Conservation (phyloP, 2,797 vertebrate genomes). For the Lepus townsendii region DNA sequence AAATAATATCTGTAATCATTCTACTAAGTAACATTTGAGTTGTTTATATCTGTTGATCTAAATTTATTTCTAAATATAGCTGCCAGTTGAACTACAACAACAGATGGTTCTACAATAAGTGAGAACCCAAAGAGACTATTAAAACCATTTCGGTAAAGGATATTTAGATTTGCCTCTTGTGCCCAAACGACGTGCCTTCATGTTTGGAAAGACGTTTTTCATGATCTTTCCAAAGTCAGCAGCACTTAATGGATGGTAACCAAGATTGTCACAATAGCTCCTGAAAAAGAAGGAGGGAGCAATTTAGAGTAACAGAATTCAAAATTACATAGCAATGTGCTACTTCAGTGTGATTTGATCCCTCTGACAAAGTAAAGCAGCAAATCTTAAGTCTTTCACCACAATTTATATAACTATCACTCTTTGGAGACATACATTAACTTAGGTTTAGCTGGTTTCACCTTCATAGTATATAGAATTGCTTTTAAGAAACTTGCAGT, state of each 20-base stretch:
- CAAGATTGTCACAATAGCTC: constrained; percentile 99
- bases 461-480: not conserved
- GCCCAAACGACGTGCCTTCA: constrained; percentile 99
- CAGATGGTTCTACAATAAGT: constrained; percentile 89
- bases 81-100: constrained; percentile 89
- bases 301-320: constrained; percentile 58
- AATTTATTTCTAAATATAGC: constrained; percentile 93
- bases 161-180: constrained; percentile 99
- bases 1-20: constrained; percentile 80
- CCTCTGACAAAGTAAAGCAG: constrained; percentile 41
- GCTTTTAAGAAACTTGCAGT: constrained; percentile 50
- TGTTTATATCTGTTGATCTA: constrained; percentile 87
- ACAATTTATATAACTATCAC: not conserved
- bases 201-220: constrained; percentile 99
- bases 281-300: constrained; percentile 90
- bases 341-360: constrained; percentile 10
- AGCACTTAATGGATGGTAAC: constrained; percentile 98
- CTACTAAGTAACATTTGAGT: constrained; percentile 81
- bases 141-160: constrained; percentile 91
- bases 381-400: constrained; percentile 35
- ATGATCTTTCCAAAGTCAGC: constrained; percentile 99
- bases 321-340: not conserved
- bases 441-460: constrained; percentile 40
- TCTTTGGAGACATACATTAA: not conserved
- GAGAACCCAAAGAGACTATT: constrained; percentile 80